These are phyloP conservation scores for Megamerina dolium DNA, from an alignment of 2,888 invertebrate species.

Conservation along the genomic window DNA sequence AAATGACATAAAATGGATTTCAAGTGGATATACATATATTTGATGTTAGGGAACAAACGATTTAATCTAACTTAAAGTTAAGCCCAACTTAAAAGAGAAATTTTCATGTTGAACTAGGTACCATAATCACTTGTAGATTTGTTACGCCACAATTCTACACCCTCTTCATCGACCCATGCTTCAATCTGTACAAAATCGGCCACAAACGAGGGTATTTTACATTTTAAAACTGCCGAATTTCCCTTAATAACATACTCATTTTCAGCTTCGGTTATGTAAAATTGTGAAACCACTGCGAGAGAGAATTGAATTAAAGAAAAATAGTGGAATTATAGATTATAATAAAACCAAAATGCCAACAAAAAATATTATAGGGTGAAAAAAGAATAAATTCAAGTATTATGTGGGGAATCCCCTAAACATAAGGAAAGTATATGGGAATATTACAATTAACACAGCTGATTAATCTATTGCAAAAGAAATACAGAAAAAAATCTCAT, in stretches of 20 bases:
- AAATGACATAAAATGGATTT: not conserved
- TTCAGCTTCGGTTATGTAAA: conserved; percentile 85
- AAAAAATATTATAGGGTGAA: too few species aligned
- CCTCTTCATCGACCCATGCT: conserved; percentile 76
- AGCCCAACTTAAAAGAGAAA: not conserved
- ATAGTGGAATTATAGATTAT: too few species aligned
- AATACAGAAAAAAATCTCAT: too few species aligned
- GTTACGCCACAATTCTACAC: conserved; percentile 51
- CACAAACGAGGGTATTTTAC: conserved; percentile 91
- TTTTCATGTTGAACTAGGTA: conserved; percentile 20
- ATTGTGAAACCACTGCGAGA: conserved; percentile 86
- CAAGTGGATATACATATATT: too few species aligned
- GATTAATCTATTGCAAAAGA: too few species aligned
- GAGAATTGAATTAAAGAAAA: too few species aligned
- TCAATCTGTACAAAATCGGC: conserved; percentile 86
- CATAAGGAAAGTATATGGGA: too few species aligned
- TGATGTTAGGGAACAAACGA: conserved; percentile 9
- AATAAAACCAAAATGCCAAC: conserved; percentile 16
- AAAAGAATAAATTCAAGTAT: not conserved
- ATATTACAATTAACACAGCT: too few species aligned
- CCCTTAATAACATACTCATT: conserved; percentile 91
- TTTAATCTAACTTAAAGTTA: conserved; percentile 4
- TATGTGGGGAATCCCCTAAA: too few species aligned
- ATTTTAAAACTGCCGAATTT: conserved; percentile 85
- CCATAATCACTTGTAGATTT: conserved; percentile 40